Percentiles rank a stretch among this genome's conserved stretches.
phyloP scores from a whole-genome alignment of 2,797 vertebrate species.

The Chelmon rostratus region DNA sequence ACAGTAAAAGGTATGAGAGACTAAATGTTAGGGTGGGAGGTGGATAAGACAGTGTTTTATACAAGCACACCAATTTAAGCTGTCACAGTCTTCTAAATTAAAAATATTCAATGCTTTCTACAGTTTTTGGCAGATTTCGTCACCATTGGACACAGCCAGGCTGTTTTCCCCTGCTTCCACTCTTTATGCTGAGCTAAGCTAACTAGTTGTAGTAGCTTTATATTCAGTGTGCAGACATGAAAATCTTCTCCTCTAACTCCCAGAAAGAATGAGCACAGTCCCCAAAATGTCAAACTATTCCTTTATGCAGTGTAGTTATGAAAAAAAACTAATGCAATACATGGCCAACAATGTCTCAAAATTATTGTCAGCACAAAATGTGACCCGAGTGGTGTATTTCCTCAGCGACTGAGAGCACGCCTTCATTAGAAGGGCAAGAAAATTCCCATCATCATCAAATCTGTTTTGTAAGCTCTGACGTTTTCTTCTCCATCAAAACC shows the following conservation, averaged over 20 bases:
- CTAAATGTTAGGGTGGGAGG: neutral
- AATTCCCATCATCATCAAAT: conserved; percentile 11
- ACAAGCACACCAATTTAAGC: neutral
- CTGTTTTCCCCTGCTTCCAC: neutral
- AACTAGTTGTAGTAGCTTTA: neutral
- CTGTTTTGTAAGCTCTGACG: conserved; percentile 10
- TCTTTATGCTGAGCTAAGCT: neutral
- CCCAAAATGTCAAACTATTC: neutral
- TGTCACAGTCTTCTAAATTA: neutral
- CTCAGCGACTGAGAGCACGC: neutral
- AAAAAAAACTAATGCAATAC: neutral
- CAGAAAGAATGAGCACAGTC: neutral
- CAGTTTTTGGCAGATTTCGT: neutral
- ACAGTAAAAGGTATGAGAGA: conserved; percentile 1
- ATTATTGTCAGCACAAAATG: conserved; percentile 27
- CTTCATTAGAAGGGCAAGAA: conserved; percentile 23
- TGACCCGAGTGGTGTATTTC: neutral
- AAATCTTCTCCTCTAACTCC: neutral
- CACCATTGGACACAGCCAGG: neutral
- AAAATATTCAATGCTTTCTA: neutral
- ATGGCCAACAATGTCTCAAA: conserved; percentile 1
- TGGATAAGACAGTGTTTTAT: neutral
- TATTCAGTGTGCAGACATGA: neutral
- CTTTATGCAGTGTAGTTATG: neutral
- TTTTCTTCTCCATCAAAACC: conserved; percentile 35